Conservation (phyloP, 2,797 vertebrate genomes). For the Thalassophryne amazonica region DNA sequence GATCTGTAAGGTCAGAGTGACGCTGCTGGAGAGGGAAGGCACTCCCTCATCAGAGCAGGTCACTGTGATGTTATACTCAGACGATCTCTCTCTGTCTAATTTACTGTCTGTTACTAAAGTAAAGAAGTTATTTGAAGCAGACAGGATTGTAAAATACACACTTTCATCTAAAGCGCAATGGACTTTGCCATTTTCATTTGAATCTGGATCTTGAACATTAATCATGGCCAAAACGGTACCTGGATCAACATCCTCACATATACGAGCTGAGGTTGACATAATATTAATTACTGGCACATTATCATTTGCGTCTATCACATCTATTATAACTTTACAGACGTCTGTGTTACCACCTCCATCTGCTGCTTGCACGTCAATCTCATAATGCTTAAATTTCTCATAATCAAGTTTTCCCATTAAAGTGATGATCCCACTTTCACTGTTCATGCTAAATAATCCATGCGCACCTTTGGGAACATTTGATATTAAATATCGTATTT, state of each 20-base stretch:
- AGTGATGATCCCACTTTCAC: slow-evolving; percentile 1
- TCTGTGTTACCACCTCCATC: slow-evolving; percentile 51
- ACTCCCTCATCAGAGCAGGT: slow-evolving; percentile 51
- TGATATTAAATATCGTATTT: slow-evolving; percentile 64
- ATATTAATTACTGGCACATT: slow-evolving; percentile 61
- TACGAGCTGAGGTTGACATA: slow-evolving; percentile 50
- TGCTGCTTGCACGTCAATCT: slow-evolving; percentile 43
- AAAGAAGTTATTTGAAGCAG: slow-evolving; percentile 48
- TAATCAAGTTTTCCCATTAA: slow-evolving; percentile 41
- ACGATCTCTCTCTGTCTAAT: slow-evolving; percentile 47
- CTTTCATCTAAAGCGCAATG: slow-evolving; percentile 37
- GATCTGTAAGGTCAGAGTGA: slow-evolving; percentile 51
- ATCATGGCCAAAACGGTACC: slow-evolving; percentile 50
- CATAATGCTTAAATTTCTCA: slow-evolving; percentile 38
- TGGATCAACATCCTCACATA: slow-evolving; percentile 47
- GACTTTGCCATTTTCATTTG: slow-evolving; percentile 54
- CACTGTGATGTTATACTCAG: slow-evolving; percentile 48
- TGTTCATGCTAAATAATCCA: slow-evolving; percentile 62
- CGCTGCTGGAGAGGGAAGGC: slow-evolving; percentile 57
- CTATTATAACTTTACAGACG: slow-evolving; percentile 46
- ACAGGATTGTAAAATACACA: slow-evolving; percentile 41
- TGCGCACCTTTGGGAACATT: slow-evolving; percentile 38
- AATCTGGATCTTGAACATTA: slow-evolving; percentile 64
- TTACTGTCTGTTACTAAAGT: slow-evolving; percentile 41
- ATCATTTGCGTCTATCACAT: slow-evolving; percentile 58